Evolutionary conservation across 2,113 vertebrate species (phyloP).

Genomic region (Plecotus auritus): DNA sequence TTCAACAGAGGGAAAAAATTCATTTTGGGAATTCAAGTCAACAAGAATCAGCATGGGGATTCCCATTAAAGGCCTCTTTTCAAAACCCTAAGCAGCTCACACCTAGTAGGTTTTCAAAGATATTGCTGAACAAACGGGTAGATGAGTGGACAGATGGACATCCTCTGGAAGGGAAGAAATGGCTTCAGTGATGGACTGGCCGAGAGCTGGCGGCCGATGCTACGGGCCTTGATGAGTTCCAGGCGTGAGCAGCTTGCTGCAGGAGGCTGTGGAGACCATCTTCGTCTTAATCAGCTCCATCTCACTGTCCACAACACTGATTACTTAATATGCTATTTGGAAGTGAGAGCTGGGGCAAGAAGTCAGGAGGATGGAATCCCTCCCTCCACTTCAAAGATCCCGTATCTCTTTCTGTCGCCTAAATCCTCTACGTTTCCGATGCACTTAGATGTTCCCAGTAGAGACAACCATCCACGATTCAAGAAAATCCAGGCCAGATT

Average conservation of each 20-base stretch:
- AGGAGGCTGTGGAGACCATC: not conserved
- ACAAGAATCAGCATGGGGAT: not conserved
- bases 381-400: not conserved
- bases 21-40: constrained; percentile 5
- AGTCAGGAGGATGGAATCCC: not conserved
- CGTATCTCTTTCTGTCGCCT: not conserved
- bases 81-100: not conserved
- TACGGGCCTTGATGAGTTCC: not conserved
- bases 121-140: not conserved
- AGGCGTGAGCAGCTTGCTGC: not conserved
- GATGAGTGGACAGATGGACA: not conserved
- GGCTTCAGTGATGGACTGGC: not conserved
- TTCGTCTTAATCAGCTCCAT: not conserved
- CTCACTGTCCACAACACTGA: not conserved
- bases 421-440: not conserved
- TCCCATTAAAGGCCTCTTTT: not conserved
- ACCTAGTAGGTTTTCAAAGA: not conserved
- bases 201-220: not conserved
- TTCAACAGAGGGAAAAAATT: not conserved
- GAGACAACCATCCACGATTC: not conserved
- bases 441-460: not conserved
- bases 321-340: not conserved
- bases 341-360: constrained; percentile 4
- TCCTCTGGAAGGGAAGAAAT: not conserved
- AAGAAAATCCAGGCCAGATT: constrained; percentile 3